phyloP scores from a whole-genome alignment of 2,113 vertebrate species.

The Cebidichthys violaceus region DNA sequence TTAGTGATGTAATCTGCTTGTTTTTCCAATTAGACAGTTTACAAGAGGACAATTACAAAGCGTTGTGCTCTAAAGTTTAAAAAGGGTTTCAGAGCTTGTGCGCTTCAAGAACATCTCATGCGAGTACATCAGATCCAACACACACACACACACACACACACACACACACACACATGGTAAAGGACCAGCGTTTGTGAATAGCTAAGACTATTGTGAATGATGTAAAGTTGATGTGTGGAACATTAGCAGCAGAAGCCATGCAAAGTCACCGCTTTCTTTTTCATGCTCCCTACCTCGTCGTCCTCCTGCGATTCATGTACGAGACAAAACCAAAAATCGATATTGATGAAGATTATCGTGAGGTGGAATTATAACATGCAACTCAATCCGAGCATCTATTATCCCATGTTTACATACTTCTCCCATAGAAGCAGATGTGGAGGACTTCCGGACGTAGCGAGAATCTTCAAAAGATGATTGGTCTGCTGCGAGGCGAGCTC shows the following conservation, averaged over 20 bases:
- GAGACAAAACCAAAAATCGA: slow-evolving; percentile 63
- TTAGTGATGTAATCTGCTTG: slow-evolving; percentile 21
- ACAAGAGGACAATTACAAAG: neutral
- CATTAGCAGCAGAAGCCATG: slow-evolving; percentile 52
- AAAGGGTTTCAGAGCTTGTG: slow-evolving; percentile 26
- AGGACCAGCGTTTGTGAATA: neutral
- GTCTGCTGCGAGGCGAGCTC: slow-evolving; percentile 85
- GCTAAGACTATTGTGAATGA: slow-evolving; percentile 27
- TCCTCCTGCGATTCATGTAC: slow-evolving; percentile 72
- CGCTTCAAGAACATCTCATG: slow-evolving; percentile 39
- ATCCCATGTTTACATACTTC: slow-evolving; percentile 81
- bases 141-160: too few species aligned
- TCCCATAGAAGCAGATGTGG: slow-evolving; percentile 75
- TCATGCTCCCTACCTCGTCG: slow-evolving; percentile 73
- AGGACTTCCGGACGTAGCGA: slow-evolving; percentile 79
- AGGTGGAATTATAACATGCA: slow-evolving; percentile 17
- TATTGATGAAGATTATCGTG: slow-evolving; percentile 24
- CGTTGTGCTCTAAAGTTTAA: slow-evolving; percentile 8
- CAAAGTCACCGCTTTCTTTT: slow-evolving; percentile 24
- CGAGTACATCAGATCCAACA: slow-evolving; percentile 19
- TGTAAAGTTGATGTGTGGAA: slow-evolving; percentile 65
- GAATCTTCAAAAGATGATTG: slow-evolving; percentile 80
- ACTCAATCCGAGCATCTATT: neutral
- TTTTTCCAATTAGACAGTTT: slow-evolving; percentile 25
- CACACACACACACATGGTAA: too few species aligned